phyloP scores from a whole-genome alignment of 1,140 invertebrate species.

The Chymomyza costata region DNA sequence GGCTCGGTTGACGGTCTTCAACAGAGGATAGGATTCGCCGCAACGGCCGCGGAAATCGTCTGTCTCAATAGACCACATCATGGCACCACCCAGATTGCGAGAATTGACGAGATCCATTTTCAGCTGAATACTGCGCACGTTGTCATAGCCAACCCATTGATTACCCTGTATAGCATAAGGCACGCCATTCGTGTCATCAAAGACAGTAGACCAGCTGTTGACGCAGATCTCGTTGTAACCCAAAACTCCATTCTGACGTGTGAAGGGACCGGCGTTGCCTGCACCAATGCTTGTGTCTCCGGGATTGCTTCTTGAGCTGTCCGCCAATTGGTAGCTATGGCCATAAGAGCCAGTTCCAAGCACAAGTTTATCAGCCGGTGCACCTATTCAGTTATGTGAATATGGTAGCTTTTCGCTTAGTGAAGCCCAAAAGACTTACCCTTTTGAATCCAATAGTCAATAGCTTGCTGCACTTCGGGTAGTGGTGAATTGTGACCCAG shows the following conservation, averaged over 20 bases:
- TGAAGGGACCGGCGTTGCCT: slow-evolving; percentile 82
- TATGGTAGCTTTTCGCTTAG: slow-evolving; percentile 24
- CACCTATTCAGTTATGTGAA: slow-evolving; percentile 61
- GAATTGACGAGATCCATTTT: slow-evolving; percentile 64
- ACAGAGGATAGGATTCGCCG: slow-evolving; percentile 76
- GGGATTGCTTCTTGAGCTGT: slow-evolving; percentile 76
- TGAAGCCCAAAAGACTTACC: slow-evolving; percentile 11
- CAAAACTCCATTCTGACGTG: slow-evolving; percentile 80
- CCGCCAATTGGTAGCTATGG: slow-evolving; percentile 79
- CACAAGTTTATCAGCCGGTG: slow-evolving; percentile 78
- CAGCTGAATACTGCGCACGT: slow-evolving; percentile 66
- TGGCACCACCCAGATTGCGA: slow-evolving; percentile 82
- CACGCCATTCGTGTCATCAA: slow-evolving; percentile 25
- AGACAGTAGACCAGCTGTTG: slow-evolving; percentile 48
- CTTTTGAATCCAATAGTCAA: slow-evolving; percentile 60
- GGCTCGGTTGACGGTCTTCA: slow-evolving; percentile 51
- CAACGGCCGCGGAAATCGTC: slow-evolving; percentile 85
- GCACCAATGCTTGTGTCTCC: slow-evolving; percentile 77
- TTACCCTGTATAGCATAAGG: slow-evolving; percentile 69
- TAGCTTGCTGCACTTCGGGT: slow-evolving; percentile 65
- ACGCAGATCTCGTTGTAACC: slow-evolving; percentile 85
- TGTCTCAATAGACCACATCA: slow-evolving; percentile 89
- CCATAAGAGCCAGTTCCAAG: slow-evolving; percentile 84
- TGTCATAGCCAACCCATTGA: slow-evolving; percentile 76
- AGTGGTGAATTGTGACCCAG: slow-evolving; percentile 80